A percentile compares a stretch with the other conserved stretches of the same genome.
Conservation (phyloP, 2,888 invertebrate genomes). For the Drosophila phalerata region DNA sequence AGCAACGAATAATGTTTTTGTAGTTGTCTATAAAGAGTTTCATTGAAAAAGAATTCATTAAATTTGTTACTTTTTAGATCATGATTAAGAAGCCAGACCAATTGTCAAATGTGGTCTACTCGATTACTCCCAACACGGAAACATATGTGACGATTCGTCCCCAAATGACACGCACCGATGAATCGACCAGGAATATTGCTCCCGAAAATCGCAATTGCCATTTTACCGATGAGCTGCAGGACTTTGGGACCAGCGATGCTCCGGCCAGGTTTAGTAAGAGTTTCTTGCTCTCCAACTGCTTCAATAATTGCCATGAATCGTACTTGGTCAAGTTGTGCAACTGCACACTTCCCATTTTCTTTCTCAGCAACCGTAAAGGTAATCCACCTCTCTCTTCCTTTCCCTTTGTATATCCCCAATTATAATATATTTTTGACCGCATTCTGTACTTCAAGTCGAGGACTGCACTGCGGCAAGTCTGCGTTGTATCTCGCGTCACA, state of each 20-base stretch:
- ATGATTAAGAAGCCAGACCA: constrained; percentile 78
- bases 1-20: constrained; percentile 68
- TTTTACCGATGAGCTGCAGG: constrained; percentile 66
- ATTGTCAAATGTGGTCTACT: constrained; percentile 67
- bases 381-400: not conserved
- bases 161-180: constrained; percentile 77
- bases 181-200: constrained; percentile 61
- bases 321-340: constrained; percentile 80
- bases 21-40: constrained; percentile 17
- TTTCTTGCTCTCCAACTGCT: constrained; percentile 78
- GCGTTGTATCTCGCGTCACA: constrained; percentile 77
- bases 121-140: constrained; percentile 76
- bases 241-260: constrained; percentile 52
- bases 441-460: constrained; percentile 41
- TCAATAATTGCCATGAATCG: constrained; percentile 82
- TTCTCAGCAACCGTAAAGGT: constrained; percentile 69
- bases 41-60: not conserved
- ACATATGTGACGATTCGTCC: constrained; percentile 80
- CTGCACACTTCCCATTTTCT: constrained; percentile 81
- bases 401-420: not conserved
- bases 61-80: constrained; percentile 50
- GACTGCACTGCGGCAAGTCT: constrained; percentile 72
- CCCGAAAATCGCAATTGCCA: constrained; percentile 79
- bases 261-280: constrained; percentile 46
- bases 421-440: not conserved